Percentiles rank a stretch among this genome's conserved stretches.
phyloP scores from a whole-genome alignment of 2,888 invertebrate species.

The Clostera curtula region DNA sequence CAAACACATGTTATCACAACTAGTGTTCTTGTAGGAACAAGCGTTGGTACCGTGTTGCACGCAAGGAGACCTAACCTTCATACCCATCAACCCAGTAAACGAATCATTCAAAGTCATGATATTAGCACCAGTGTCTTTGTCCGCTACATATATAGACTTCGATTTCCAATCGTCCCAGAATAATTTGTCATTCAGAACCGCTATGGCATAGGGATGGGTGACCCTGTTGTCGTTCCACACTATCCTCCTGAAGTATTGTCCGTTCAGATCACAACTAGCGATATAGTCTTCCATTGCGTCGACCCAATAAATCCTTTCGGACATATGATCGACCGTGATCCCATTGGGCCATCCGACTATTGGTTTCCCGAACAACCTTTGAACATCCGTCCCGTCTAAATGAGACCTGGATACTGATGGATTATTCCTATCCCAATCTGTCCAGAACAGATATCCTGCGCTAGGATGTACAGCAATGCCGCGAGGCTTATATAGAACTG shows the following conservation, averaged over 20 bases:
- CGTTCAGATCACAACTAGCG: conserved; percentile 83
- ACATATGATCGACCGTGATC: conserved; percentile 87
- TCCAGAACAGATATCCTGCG: conserved; percentile 88
- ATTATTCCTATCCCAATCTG: conserved; percentile 87
- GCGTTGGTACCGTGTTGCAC: conserved; percentile 84
- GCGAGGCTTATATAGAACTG: conserved; percentile 81
- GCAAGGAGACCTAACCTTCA: conserved; percentile 85
- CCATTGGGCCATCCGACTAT: conserved; percentile 91
- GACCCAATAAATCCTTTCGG: conserved; percentile 90
- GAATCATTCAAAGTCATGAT: conserved; percentile 76
- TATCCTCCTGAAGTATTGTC: conserved; percentile 79
- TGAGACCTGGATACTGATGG: conserved; percentile 87
- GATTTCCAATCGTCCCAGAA: conserved; percentile 95
- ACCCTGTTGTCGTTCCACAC: conserved; percentile 78
- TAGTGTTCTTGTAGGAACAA: conserved; percentile 75
- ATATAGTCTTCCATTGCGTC: conserved; percentile 90
- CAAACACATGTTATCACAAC: conserved; percentile 86
- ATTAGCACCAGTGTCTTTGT: conserved; percentile 83
- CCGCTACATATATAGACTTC: conserved; percentile 84
- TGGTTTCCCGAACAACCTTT: conserved; percentile 77
- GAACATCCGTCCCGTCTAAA: conserved; percentile 83
- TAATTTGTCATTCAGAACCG: conserved; percentile 88
- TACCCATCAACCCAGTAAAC: conserved; percentile 84
- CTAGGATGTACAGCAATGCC: conserved; percentile 90
- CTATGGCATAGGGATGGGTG: conserved; percentile 90